Evolutionary conservation across 2,888 invertebrate genomes (phyloP), one percentile per base, ranked within the genome.

Genomic region (Aspidapion aeneum): DNA sequence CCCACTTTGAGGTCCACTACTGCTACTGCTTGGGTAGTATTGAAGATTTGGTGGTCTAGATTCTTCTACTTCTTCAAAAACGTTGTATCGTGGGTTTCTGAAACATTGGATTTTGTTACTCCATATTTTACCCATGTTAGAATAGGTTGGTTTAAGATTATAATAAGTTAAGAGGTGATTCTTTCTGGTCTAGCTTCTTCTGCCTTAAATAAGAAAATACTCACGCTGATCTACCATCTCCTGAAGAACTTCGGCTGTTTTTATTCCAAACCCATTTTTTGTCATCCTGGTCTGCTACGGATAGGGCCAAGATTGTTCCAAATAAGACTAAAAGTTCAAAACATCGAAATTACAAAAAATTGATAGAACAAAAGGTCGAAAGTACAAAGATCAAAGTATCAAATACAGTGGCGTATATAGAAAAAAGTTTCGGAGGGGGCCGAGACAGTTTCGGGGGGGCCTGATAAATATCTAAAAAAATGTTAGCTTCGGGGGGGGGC

Each of bases 191-290:
- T n/a, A n/a, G n/a, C n/a, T n/a, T n/a, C n/a, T n/a, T n/a, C n/a
- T n/a, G n/a, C n/a, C n/a, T n/a, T n/a, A n/a, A n/a, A n/a, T n/a
- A n/a, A n/a, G n/a, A n/a, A n/a, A n/a, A n/a, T n/a, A 35, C 35
- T 35, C 12, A 35, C 35, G 35, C 12, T 35, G 35, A 3, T 35
- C 35, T 35, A 12, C 35, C 12, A 7, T 12, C 52, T 52, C 52
- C 52, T n/a, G 52, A 19, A 17, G 12, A 35, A 19, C 19, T 52
- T 52, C 68, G 63, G 55, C 63, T 68, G 58, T 71, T 72, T 22
- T 78, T 75, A 49, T 74, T 74, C 82, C 82, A 82, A 2, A 79
- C 77, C 83, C 83, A 83, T 70, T 79, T 78, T 57, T 77, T 77
- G 55, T 81, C 79, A 64, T 79, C 78, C 54, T 64, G 65, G 22